Evolutionary conservation across 1,140 invertebrate species (phyloP).

Genomic region (Tyrophagus putrescentiae): DNA sequence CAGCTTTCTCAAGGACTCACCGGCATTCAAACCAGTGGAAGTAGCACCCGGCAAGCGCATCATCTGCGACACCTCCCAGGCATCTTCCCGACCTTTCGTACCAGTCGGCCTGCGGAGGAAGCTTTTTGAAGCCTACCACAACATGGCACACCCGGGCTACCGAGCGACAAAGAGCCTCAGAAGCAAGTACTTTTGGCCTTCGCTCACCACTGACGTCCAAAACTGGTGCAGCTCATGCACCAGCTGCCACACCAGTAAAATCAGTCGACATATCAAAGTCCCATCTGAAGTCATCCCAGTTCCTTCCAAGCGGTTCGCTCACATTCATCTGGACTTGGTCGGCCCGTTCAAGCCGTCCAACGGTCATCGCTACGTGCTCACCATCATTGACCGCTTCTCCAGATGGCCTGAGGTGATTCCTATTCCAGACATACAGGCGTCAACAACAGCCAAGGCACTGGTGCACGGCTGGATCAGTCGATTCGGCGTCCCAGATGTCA

Average conservation of each 20-base stretch:
- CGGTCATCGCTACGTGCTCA: constrained; percentile 33
- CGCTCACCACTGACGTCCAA: not conserved
- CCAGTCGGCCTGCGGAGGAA: not conserved
- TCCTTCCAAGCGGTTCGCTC: constrained; percentile 28
- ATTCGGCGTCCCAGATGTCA: constrained; percentile 23
- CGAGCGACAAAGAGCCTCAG: not conserved
- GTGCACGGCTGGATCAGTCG: constrained; percentile 31
- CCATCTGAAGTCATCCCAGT: not conserved
- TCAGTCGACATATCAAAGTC: constrained; percentile 18
- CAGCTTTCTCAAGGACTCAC: not conserved
- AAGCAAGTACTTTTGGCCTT: not conserved
- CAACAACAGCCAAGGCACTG: constrained; percentile 31
- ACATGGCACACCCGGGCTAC: not conserved
- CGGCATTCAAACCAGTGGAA: too few species aligned
- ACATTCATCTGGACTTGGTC: constrained; percentile 39
- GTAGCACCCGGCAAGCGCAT: too few species aligned
- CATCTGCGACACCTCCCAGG: not conserved
- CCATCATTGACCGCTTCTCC: constrained; percentile 35
- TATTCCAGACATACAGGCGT: constrained; percentile 31
- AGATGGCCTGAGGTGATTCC: constrained; percentile 36
- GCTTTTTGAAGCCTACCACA: not conserved
- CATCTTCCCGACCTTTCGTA: not conserved
- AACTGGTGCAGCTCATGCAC: not conserved
- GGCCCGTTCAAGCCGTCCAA: constrained; percentile 33
- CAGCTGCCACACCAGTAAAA: constrained; percentile 17